Base-by-base conservation (phyloP, 92 coral and sea anemone genomes). In the Blastomussa wellsi region DNA sequence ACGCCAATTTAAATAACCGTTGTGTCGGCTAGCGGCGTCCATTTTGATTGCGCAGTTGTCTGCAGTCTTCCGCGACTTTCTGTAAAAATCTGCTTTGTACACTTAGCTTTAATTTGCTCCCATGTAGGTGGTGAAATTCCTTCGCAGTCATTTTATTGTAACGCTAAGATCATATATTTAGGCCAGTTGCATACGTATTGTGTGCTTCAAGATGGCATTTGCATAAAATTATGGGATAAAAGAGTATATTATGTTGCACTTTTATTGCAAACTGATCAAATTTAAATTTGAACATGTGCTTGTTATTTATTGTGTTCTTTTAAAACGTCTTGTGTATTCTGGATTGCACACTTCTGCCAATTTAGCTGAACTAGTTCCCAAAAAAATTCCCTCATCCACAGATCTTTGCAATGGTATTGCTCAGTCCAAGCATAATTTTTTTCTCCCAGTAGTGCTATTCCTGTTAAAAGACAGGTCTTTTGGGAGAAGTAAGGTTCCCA, bases 1-100 rank as follows among this genome's bases (percentile, higher is more conserved):
- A 71, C 22, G 55, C 78, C 79, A 70, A 71, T 82, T 70, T 71
- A 26, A 82, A 82, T 82, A 70, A 72, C 86, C 69, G 86, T 51
- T 36, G 76, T 81, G 52, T 26, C 62, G 36, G 74, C 31, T 52
- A 38, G 52, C 53, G 53, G 77, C 78, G 68, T 82, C 66, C 52
- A 24, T 51, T 52, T 82, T 51, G 79, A 51, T 84, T 76, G 62
- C 83, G 35, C 59, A 59, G 51, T 76, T 53, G 28, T 22, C 13
- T 70, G 36, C n/a, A 41, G 47, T 82, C n/a, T 16, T 57, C 64
- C 29, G 1, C 28, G 16, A 10, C 65, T 36, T 24, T 62, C 82
- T 67, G 44, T 37, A 6, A 35, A 52, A 36, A 37, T 7, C 1
- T 20, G 12, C 74, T 19, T 4, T 68, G 20, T 60, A 19, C 44